Base-by-base conservation (phyloP, 2,797 vertebrate genomes). In the Alectoris magna region DNA sequence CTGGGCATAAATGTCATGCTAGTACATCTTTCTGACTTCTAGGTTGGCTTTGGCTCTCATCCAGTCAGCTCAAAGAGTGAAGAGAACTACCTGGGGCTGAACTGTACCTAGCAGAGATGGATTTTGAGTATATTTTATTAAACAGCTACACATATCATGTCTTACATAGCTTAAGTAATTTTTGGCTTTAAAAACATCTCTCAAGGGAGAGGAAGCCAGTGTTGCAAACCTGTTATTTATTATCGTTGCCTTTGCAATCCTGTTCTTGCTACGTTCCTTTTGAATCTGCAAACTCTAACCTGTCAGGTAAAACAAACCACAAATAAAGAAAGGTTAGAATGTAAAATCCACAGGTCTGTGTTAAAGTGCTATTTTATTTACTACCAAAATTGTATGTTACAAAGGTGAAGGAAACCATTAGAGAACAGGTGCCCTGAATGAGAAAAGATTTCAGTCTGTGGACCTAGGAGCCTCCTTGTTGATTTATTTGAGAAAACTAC, bases 401-500 rank as follows among this genome's bases (percentile, higher is more conserved):
- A 94, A 78, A 95, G 92, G 81, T 94, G 91, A 97, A 94, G 55
- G 10, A 46, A 96, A 19, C 34, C 39, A 82, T 96, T 96, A 96
- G 84, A 94, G 49, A 87, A 81, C 36, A 90, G 66, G 58, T 95
- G 81, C 55, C 74, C 70, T 73, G 78, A 96, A 91, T 93, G 87
- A 90, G 82, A 84, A 87, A 96, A 92, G 38, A 91, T 86, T 91
- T 93, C 81, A 94, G 73, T 91, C 90, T 83, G 84, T 58, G 87
- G 70, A 92, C 72, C 59, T 93, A 51, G 63, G 82, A 94, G 86
- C 76, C 81, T 96, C 49, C 4, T n/a, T 89, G 93, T 91, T 97
- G 96, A 97, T 97, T 84, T 95, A 96, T 95, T 96, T 92, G 86
- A 95, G 95, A 93, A 87, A 96, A 73, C 89, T 91, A 68, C 90